Conservation (phyloP, 1,140 invertebrate species). For the Leptoteleia sp. region DNA sequence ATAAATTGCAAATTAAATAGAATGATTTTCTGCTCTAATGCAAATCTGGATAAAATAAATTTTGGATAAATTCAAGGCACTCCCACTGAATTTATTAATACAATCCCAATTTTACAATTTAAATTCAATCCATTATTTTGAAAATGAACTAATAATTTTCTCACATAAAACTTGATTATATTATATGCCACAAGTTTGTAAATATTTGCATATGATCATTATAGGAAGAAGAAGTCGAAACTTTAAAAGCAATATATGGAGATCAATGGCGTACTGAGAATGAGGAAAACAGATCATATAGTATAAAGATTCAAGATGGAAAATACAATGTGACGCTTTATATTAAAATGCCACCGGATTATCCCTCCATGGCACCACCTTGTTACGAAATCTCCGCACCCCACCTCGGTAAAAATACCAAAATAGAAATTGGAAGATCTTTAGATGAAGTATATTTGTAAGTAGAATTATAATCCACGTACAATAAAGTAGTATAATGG, state of each 20-base stretch:
- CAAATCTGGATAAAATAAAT: no score
- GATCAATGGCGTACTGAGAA: constrained; percentile 86
- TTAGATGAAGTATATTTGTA: constrained; percentile 87
- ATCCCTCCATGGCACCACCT: constrained; percentile 85
- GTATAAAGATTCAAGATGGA: constrained; percentile 81
- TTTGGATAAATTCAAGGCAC: no score
- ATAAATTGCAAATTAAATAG: no score
- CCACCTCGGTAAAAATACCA: constrained; percentile 83
- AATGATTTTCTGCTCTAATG: no score
- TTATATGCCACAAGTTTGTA: no score
- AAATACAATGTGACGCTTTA: constrained; percentile 82
- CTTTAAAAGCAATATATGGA: constrained; percentile 88
- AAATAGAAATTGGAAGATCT: constrained; percentile 81
- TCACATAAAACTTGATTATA: no score
- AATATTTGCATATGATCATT: no score
- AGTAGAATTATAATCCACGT: constrained; percentile 63
- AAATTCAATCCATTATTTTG: no score
- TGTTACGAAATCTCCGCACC: constrained; percentile 88
- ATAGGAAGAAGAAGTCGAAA: constrained; percentile 88
- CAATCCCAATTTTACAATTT: no score
- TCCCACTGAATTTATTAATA: no score
- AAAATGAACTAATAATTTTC: no score
- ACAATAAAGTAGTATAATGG: not conserved
- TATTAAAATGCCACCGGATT: constrained; percentile 84
- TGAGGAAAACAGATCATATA: constrained; percentile 82